These are phyloP conservation scores for Podargus strigoides DNA, from an alignment of 2,797 vertebrate species.

Conservation along the genomic window DNA sequence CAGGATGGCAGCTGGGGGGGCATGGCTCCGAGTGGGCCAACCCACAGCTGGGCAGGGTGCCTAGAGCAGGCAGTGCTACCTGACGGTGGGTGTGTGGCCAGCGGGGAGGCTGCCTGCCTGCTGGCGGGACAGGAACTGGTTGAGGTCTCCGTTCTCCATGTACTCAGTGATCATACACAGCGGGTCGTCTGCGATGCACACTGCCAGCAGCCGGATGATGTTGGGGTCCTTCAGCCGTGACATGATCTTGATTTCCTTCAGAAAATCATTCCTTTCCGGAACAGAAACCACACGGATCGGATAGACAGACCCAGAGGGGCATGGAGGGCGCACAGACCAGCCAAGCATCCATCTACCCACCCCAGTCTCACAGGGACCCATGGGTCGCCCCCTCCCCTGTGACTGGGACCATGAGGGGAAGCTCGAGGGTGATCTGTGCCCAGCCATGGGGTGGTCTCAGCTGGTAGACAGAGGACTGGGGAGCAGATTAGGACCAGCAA, in stretches of 20 bases:
- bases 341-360: fast-evolving
- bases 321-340: background rate
- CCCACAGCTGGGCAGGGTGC: background rate
- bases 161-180: slow-evolving; percentile 99
- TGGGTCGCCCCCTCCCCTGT: background rate
- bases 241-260: slow-evolving; percentile 99
- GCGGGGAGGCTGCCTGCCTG: slow-evolving; percentile 69
- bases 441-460: fast-evolving
- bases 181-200: slow-evolving; percentile 91
- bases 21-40: fast-evolving
- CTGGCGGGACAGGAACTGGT: slow-evolving; percentile 96
- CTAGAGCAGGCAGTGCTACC: slow-evolving; percentile 67
- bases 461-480: background rate
- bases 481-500: background rate
- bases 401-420: background rate
- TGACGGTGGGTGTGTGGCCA: slow-evolving; percentile 77
- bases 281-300: slow-evolving; percentile 2
- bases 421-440: fast-evolving
- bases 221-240: slow-evolving; percentile 97
- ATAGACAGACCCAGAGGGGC: background rate
- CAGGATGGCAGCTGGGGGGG: fast-evolving
- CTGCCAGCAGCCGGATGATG: slow-evolving; percentile 93
- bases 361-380: fast-evolving
- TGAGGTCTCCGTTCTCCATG: slow-evolving; percentile 99
- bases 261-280: slow-evolving; percentile 92